Conservation (phyloP, 2,113 vertebrate genomes). For the Beaufortia kweichowensis region DNA sequence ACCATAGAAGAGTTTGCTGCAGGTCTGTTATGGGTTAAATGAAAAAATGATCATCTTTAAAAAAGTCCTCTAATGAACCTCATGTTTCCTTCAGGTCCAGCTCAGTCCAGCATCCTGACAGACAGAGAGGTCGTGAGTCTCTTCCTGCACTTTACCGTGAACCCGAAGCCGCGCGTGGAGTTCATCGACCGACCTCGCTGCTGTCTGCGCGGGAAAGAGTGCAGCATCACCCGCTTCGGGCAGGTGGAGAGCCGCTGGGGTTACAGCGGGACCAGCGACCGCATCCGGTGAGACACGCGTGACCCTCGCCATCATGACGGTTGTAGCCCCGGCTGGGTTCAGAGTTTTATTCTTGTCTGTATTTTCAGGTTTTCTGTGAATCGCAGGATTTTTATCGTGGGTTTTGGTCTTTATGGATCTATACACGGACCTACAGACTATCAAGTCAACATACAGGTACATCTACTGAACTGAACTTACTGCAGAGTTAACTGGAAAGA, state of each 20-base stretch:
- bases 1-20: conserved; percentile 98
- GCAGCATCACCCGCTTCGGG: conserved; percentile 94
- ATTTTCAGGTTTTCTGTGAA: conserved; percentile 87
- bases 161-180: conserved; percentile 92
- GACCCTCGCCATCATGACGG: too few species aligned
- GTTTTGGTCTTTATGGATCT: conserved; percentile 92
- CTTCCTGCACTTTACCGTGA: conserved; percentile 96
- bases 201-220: conserved; percentile 95
- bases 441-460: conserved; percentile 96
- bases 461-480: neutral
- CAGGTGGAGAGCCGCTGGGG: conserved; percentile 99
- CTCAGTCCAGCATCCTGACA: conserved; percentile 93
- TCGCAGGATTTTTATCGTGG: conserved; percentile 93
- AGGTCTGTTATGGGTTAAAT: conserved; percentile 64
- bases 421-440: conserved; percentile 96
- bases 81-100: conserved; percentile 92
- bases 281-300: conserved; percentile 81
- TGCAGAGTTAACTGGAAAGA: too few species aligned
- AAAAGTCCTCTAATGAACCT: too few species aligned
- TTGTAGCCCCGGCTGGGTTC: neutral
- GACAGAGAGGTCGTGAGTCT: conserved; percentile 95
- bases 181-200: conserved; percentile 95
- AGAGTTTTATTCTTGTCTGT: neutral
- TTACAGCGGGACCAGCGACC: conserved; percentile 95
- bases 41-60: too few species aligned